Evolutionary conservation across 2,888 invertebrate species (phyloP).

Genomic region (Archaeoteleia sp.): DNA sequence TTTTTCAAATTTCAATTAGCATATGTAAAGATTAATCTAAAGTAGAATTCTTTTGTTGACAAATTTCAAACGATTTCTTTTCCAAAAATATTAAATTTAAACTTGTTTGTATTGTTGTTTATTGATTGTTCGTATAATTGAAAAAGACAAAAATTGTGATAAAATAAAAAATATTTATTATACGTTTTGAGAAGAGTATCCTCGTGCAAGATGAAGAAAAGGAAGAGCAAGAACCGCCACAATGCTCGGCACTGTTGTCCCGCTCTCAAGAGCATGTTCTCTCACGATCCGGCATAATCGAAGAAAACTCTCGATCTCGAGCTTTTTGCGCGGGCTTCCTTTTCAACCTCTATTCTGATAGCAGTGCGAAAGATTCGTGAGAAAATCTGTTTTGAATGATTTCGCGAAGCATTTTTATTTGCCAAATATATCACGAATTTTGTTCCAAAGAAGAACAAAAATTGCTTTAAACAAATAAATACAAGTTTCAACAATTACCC

Average conservation of each 20-base stretch:
- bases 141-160: constrained; percentile 12
- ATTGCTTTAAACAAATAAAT: no score
- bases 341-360: constrained; percentile 38
- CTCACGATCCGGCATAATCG: constrained; percentile 54
- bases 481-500: no score
- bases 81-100: no score
- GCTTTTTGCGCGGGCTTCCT: constrained; percentile 42
- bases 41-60: no score
- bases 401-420: neutral
- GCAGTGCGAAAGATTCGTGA: constrained; percentile 25
- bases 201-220: constrained; percentile 46
- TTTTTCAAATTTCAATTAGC: no score
- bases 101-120: no score
- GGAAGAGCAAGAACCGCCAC: constrained; percentile 54
- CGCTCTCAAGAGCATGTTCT: constrained; percentile 45
- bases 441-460: no score
- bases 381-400: constrained; percentile 8
- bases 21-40: no score
- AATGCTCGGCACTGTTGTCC: constrained; percentile 60
- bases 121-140: constrained; percentile 29
- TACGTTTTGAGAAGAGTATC: constrained; percentile 29
- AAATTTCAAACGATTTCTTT: no score
- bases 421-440: no score
- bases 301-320: constrained; percentile 46
- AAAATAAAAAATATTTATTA: constrained; percentile 23